Evolutionary conservation across 2,797 vertebrate genomes (phyloP).

Genomic region (Cirrhinus mrigala): DNA sequence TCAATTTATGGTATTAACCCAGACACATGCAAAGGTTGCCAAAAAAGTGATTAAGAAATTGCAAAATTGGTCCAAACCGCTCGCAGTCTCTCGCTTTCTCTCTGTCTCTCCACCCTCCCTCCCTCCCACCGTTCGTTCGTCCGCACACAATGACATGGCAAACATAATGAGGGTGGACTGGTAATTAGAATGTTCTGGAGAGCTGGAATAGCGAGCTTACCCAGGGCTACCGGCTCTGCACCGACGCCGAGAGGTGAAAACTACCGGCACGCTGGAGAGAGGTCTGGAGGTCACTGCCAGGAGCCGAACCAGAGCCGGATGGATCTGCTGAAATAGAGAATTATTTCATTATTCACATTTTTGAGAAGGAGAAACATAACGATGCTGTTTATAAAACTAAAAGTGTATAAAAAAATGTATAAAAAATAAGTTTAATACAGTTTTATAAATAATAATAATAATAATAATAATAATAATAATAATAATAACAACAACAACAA

Average conservation of each 20-base stretch:
- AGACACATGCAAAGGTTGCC: slow-evolving; percentile 79
- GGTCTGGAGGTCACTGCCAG: slow-evolving; percentile 50
- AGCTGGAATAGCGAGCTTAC: slow-evolving; percentile 50
- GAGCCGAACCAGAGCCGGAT: neutral
- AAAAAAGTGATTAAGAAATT: slow-evolving; percentile 87
- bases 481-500: too few relatives aligned
- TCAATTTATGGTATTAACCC: slow-evolving; percentile 84
- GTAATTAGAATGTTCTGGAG: slow-evolving; percentile 83
- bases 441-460: neutral
- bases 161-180: slow-evolving; percentile 79
- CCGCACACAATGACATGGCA: slow-evolving; percentile 74
- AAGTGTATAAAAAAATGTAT: neutral
- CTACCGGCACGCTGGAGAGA: slow-evolving; percentile 20
- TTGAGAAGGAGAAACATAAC: neutral
- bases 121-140: slow-evolving; percentile 41
- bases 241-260: slow-evolving; percentile 41
- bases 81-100: slow-evolving; percentile 69
- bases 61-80: slow-evolving; percentile 78
- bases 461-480: too few relatives aligned
- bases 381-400: neutral
- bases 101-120: slow-evolving; percentile 24
- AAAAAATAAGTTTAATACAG: neutral
- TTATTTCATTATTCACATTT: neutral
- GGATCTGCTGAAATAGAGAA: slow-evolving; percentile 3
- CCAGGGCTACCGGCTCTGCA: slow-evolving; percentile 22